Percentiles rank a stretch among this genome's conserved stretches.
phyloP scores from a whole-genome alignment of 2,797 vertebrate genomes.

The Astyanax mexicanus region DNA sequence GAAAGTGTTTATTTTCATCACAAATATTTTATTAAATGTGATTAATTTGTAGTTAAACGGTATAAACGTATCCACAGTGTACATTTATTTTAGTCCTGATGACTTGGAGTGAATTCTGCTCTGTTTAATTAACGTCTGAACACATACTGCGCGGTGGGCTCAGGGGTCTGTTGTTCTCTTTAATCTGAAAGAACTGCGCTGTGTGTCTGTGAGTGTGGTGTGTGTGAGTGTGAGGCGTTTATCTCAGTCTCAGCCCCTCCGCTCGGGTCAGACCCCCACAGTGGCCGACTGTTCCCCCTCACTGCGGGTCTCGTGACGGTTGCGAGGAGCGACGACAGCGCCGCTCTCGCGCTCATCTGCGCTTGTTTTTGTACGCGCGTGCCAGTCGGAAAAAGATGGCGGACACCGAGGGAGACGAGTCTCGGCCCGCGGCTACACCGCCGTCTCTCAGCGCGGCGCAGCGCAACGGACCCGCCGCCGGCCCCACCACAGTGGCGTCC shows the following conservation, averaged over 20 bases:
- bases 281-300: background rate
- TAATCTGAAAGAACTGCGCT: too few species aligned
- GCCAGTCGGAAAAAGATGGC: constrained; percentile 86
- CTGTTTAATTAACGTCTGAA: too few species aligned
- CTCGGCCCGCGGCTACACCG: constrained; percentile 71
- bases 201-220: too few species aligned
- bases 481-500: constrained; percentile 71
- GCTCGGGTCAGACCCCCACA: background rate
- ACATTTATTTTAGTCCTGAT: too few species aligned
- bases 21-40: too few species aligned
- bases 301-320: constrained; percentile 68
- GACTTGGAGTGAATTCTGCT: too few species aligned
- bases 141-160: too few species aligned
- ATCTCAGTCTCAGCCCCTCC: background rate
- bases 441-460: constrained; percentile 66
- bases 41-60: too few species aligned
- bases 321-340: constrained; percentile 71
- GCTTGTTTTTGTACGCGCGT: constrained; percentile 74
- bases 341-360: constrained; percentile 62
- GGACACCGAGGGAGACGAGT: constrained; percentile 89
- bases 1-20: too few species aligned
- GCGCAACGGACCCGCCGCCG: constrained; percentile 80
- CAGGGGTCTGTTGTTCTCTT: too few species aligned
- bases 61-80: too few species aligned
- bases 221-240: background rate